phyloP scores from a whole-genome alignment of 2,797 vertebrate species.

The Lepus oiostolus region DNA sequence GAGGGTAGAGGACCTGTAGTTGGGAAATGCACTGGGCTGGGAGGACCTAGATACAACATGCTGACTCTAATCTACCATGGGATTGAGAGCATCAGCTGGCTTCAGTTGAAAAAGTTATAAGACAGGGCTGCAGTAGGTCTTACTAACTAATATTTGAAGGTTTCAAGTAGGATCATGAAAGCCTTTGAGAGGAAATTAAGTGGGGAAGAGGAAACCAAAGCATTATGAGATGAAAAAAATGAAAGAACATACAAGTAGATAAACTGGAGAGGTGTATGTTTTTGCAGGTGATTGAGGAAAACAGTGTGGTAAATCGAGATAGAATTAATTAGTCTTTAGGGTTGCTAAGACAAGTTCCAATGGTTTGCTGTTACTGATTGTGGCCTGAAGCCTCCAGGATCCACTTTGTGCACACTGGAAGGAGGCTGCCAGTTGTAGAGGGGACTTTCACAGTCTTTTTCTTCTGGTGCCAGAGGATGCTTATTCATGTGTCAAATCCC shows the following conservation, averaged over 20 bases:
- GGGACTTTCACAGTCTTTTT: conserved; percentile 16
- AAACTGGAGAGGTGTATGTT: not conserved
- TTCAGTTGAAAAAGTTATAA: not conserved
- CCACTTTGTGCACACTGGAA: not conserved
- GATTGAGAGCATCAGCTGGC: not conserved
- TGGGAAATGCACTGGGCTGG: not conserved
- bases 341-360: not conserved
- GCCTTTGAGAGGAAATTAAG: not conserved
- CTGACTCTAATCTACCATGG: not conserved
- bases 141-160: not conserved
- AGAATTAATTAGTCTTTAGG: not conserved
- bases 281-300: not conserved
- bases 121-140: not conserved
- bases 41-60: not conserved
- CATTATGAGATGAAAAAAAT: not conserved
- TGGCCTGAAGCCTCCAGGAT: not conserved
- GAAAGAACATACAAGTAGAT: not conserved
- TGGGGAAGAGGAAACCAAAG: not conserved
- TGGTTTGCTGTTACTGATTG: not conserved
- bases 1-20: not conserved
- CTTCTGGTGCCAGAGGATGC: not conserved
- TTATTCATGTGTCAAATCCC: not conserved
- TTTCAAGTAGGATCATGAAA: conserved; percentile 5
- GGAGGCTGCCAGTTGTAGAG: not conserved
- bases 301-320: not conserved